These are phyloP conservation scores for Agriopis leucophaearia DNA, from an alignment of 2,888 invertebrate species.

Conservation along the genomic window DNA sequence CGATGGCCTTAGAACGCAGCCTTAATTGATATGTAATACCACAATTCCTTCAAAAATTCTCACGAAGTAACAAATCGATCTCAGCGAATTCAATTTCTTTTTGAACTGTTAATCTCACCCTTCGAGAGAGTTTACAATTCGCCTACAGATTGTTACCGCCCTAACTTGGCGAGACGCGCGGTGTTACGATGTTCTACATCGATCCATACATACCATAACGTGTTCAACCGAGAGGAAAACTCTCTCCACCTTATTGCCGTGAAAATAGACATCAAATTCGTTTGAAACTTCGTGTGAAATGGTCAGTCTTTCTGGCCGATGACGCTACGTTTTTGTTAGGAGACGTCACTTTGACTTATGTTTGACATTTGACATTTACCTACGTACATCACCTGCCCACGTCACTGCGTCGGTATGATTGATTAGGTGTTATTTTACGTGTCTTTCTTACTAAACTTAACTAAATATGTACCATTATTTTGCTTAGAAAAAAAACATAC, in stretches of 20 bases:
- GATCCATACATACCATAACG: slow-evolving; percentile 25
- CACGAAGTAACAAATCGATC: slow-evolving; percentile 9
- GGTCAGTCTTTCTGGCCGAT: slow-evolving; percentile 17
- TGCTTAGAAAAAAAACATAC: background rate
- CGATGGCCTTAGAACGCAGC: too few relatives aligned
- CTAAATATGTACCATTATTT: background rate
- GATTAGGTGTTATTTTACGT: slow-evolving; percentile 16
- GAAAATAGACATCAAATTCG: slow-evolving; percentile 1
- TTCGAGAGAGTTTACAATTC: slow-evolving; percentile 20
- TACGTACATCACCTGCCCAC: slow-evolving; percentile 4
- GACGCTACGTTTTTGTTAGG: slow-evolving; percentile 20
- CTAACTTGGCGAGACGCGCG: slow-evolving; percentile 19
- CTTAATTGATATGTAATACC: background rate
- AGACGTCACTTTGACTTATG: slow-evolving; percentile 26
- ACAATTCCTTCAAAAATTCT: background rate
- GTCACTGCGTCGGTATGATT: slow-evolving; percentile 17
- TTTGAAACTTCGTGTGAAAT: slow-evolving; percentile 1
- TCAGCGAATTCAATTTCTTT: slow-evolving; percentile 13
- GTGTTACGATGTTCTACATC: slow-evolving; percentile 21
- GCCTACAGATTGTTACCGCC: slow-evolving; percentile 18
- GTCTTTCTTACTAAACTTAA: background rate
- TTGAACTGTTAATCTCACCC: slow-evolving; percentile 14
- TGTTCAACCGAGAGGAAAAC: background rate
- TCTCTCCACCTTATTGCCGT: background rate
- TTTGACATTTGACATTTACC: slow-evolving; percentile 31